phyloP scores from a whole-genome alignment of 2,888 invertebrate genomes.

The Plebejus melissa region DNA sequence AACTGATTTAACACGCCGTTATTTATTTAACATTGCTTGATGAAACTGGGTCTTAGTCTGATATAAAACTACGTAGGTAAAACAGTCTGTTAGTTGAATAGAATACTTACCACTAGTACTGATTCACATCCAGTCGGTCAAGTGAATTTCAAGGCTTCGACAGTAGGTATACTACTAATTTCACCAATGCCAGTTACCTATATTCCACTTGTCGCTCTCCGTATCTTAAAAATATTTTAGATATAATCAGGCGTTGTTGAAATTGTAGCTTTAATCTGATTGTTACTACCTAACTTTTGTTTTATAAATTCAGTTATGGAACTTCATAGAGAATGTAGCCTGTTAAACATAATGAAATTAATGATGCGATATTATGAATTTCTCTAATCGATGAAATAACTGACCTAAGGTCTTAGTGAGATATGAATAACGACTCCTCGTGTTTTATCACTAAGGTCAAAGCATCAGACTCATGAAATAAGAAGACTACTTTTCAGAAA shows the following conservation, averaged over 20 bases:
- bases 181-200: too few species aligned
- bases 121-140: too few species aligned
- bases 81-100: too few species aligned
- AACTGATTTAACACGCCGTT: too few species aligned
- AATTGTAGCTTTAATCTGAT: not conserved
- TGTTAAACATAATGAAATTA: not conserved
- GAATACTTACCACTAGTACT: too few species aligned
- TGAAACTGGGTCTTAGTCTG: too few species aligned
- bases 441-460: not conserved
- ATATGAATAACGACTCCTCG: not conserved
- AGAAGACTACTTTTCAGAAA: slow-evolving; percentile 11
- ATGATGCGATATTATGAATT: not conserved
- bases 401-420: not conserved
- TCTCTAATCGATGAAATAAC: not conserved
- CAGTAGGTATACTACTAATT: too few species aligned
- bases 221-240: too few species aligned
- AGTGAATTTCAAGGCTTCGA: too few species aligned
- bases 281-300: not conserved
- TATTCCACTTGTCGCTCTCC: too few species aligned
- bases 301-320: not conserved
- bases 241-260: not conserved
- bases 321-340: not conserved
- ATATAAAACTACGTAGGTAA: too few species aligned
- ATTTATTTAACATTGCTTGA: too few species aligned
- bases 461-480: slow-evolving; percentile 7